Evolutionary conservation across 2,888 invertebrate genomes (phyloP), one percentile per base, ranked within the genome.

Genomic region (Caenorhabditis parvicauda): DNA sequence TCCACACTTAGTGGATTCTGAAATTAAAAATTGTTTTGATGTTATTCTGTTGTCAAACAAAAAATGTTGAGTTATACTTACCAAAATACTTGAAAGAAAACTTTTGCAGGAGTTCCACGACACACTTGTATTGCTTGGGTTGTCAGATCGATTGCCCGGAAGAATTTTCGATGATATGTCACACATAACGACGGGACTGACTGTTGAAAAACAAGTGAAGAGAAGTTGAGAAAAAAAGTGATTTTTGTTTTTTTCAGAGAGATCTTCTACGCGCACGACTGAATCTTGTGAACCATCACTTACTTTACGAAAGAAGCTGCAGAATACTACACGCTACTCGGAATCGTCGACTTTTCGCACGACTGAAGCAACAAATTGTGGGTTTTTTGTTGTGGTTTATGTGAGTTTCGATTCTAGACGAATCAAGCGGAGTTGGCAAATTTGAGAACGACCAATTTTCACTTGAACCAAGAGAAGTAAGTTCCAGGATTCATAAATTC

Each of bases 261-360:
- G 71, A 72, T 25, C 32, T 72, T 24, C 56, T 72, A 37, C 41
- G 46, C 12, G 47, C 71, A 12, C 64, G 72, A 4, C 60, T 72
- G 2, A 53, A 53, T 6, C 62, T 72, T 14, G 71, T 72, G 37
- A 72, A 72, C 37, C 71, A 72, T 46, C 72, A 72, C 46, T 56
- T 72, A 25, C 45, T 72, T 50, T 72, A 74, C 51, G 72, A 72
- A 50, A 50, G 69, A 14, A 62, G 59, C 46, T 58, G 65, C 35
- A 60, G 72, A 6, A 49, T 69, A n/a, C 53, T 72, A n/a, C 69
- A 67, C 27, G 67, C 67, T 6, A 55, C 55, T 28, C 45, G 72
- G 4, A 72, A 72, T 46, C 47, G 67, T 17, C 55, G 63, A 2
- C 60, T 72, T 14, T 72, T 69, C 45, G 72, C 48, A 14, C 32